phyloP scores from a whole-genome alignment of 2,113 vertebrate genomes.

The Hippocampus zosterae region DNA sequence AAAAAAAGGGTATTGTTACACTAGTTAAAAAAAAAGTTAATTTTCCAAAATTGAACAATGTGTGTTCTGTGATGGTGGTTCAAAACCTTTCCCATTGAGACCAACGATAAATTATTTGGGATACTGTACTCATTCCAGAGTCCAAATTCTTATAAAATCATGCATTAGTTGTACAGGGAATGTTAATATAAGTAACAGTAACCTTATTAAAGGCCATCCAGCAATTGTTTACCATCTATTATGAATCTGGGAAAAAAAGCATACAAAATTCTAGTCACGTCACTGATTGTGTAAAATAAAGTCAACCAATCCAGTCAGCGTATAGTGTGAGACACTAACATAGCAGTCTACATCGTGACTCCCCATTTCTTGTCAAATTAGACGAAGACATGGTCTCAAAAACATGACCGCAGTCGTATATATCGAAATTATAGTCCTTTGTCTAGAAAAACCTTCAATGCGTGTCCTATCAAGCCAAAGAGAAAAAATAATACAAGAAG shows the following conservation, averaged over 20 bases:
- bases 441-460: neutral
- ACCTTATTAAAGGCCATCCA: neutral
- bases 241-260: no score
- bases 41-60: no score
- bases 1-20: neutral
- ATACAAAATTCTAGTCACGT: no score
- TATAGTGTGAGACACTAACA: no score
- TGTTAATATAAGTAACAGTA: neutral
- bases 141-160: neutral
- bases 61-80: neutral
- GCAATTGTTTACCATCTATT: no score
- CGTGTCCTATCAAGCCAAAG: neutral
- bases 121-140: neutral
- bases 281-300: no score
- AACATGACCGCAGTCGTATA: neutral
- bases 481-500: neutral
- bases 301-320: no score
- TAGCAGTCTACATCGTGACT: no score
- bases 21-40: neutral
- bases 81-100: neutral
- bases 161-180: neutral
- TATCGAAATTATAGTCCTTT: neutral
- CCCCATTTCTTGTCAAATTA: neutral
- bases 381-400: neutral
- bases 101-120: neutral